Percentiles rank a stretch among this genome's conserved stretches.
Conservation (phyloP, 2,113 vertebrate genomes). For the Myanophis thanlyinensis region DNA sequence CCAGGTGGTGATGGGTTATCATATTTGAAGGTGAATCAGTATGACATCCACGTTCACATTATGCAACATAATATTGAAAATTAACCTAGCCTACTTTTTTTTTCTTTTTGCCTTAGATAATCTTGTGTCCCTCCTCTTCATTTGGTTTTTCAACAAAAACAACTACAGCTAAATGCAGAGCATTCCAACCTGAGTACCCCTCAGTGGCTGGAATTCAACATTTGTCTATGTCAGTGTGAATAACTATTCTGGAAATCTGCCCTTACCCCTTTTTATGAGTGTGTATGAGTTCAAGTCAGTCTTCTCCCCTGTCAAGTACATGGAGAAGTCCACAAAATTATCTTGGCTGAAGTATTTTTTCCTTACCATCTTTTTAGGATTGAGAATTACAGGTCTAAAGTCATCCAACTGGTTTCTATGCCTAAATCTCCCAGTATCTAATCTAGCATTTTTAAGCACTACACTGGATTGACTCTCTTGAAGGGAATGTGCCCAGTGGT, state of each 20-base stretch:
- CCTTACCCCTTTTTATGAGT: not conserved
- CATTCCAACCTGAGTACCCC: not conserved
- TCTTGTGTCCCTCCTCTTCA: not conserved
- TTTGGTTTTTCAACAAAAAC: not conserved
- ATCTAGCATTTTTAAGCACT: not conserved
- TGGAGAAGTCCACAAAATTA: not conserved
- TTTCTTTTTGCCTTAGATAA: not conserved
- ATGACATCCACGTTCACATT: not conserved
- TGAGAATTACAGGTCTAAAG: not conserved
- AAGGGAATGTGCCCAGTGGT: not conserved
- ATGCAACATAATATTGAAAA: not conserved
- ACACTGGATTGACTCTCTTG: not conserved
- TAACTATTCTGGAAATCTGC: not conserved
- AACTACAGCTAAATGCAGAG: not conserved
- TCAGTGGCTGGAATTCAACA: not conserved
- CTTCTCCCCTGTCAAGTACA: not conserved
- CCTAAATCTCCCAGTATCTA: not conserved
- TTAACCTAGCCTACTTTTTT: not conserved
- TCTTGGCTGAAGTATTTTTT: not conserved
- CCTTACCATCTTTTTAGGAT: not conserved
- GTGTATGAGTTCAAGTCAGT: not conserved
- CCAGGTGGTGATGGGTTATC: not conserved
- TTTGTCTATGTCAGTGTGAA: not conserved
- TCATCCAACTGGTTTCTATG: not conserved
- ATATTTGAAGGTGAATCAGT: too few relatives aligned